phyloP scores from a whole-genome alignment of 2,797 vertebrate genomes.

The Carduelis carduelis region DNA sequence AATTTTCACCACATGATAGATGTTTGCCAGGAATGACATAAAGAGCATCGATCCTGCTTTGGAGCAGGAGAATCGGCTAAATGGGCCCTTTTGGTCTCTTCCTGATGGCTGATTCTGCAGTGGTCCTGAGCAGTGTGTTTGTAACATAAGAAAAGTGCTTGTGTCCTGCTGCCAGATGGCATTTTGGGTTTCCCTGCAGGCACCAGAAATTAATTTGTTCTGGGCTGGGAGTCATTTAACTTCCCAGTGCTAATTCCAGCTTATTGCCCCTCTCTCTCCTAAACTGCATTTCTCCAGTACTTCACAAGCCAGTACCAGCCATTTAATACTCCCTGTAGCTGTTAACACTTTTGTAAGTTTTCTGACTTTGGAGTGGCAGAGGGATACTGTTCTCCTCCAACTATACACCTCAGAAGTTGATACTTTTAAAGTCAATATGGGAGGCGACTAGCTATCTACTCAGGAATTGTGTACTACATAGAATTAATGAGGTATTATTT shows the following conservation, averaged over 20 bases:
- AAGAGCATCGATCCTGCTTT: not conserved
- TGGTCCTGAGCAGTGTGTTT: not conserved
- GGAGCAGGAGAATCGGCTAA: not conserved
- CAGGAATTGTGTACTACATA: not conserved
- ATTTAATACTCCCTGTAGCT: not conserved
- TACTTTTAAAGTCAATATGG: not conserved
- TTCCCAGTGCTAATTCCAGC: not conserved
- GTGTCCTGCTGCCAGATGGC: not conserved
- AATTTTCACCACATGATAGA: not conserved
- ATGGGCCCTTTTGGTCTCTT: not conserved
- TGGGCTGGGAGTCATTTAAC: not conserved
- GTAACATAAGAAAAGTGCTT: not conserved
- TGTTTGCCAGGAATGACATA: not conserved
- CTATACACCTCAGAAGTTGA: not conserved
- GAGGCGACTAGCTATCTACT: not conserved
- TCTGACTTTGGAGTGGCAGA: not conserved
- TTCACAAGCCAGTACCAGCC: not conserved
- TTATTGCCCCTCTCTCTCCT: not conserved
- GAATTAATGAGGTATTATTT: not conserved
- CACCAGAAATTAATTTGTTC: not conserved
- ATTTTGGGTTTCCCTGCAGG: not conserved
- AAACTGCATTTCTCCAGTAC: not conserved
- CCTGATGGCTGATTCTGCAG: not conserved
- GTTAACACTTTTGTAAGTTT: not conserved
- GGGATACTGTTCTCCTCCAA: not conserved